Base-by-base conservation (phyloP, 2,113 vertebrate genomes). In the Taxidea taxus region DNA sequence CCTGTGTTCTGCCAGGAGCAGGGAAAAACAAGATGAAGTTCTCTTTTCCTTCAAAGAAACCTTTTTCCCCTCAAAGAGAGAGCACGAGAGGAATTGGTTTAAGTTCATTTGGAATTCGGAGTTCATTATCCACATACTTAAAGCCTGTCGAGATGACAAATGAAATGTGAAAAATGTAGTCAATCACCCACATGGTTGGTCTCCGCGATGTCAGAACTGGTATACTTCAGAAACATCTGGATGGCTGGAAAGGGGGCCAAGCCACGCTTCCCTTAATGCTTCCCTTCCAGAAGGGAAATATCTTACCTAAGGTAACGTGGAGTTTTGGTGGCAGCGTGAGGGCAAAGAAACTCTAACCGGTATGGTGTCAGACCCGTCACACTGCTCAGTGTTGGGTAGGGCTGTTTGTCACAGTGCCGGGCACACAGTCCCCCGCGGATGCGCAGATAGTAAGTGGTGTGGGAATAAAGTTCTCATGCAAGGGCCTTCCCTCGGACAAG, bases 101-200 rank as follows among this genome's bases (percentile, higher is more conserved):
- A 81, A 72, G 90, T 93, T 91, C 97, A 62, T 77, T 49, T 78
- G 92, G 82, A 91, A 97, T 91, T 95, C 96, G 31, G 47, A 90
- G 90, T 89, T 97, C 94, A 80, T 94, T 89, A 91, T 87, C 86
- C 66, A 25, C 0, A 4, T 47, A 34, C 92, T 87, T 68, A 87
- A 29, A 78, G 74, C 58, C 92, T 96, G 97, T 91, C 95, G 54
- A 51, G 83, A 74, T 91, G 94, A 96, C 74, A 90, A 84, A 97
- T 94, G 96, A 62, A 74, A 89, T 34, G 74, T 68, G 95, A 78
- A 83, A 66, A 75, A 89, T 4, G 68, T 7, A 66, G 94, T 49
- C 87, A 47, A 49, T 93, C 95, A 80, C 47, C 83, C 42, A 77
- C 86, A 58, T 70, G 88, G 49, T 66, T 68, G 72, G 84, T 34